Base-by-base conservation (phyloP, 2,888 invertebrate species). In the Imbricaverruca yamaguchii region DNA sequence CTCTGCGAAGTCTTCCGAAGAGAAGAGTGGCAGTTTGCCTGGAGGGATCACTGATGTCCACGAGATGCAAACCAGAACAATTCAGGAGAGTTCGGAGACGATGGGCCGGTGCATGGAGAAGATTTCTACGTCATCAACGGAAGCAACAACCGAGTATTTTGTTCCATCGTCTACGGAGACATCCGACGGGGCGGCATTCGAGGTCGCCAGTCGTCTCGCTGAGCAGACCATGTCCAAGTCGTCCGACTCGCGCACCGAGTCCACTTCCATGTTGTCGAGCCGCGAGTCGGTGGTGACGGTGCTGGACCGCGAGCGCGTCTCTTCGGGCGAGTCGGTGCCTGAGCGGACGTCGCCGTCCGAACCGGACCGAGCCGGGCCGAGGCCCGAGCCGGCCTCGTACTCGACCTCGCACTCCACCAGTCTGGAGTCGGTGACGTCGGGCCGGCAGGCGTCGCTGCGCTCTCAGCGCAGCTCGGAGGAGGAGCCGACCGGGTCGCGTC, bases 181-280 rank as follows among this genome's bases (percentile, higher is more conserved):
- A 39, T 39, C 39, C 4, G 39, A 39, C 39, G 39, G 2, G 39
- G 39, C 39, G 39, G 4, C 39, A 39, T 39, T 39, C 39, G 39
- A 39, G 4, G 39, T 39, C 39, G 39, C 39, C 39, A 39, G 39
- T 39, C 39, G 39, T 39, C 39, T 59, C 0, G 18, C 69, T n/a
- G 69, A 53, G 39, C 69, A 53, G 18, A 69, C 18, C 69, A 53
- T 69, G 69, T 69, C 69, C 7, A 21, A 23, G 0, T 74, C 74
- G 8, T 74, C 74, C 18, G 74, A 74, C 55, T 74, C 74, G 21
- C 74, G 74, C 74, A 55, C 74, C 74, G 74, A 74, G 55, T 74
- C 74, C 10, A 15, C 59, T 59, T 74, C 74, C 6, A 11, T 74
- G 55, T 12, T 39, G 13, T 55, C 55, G 23, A 53, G 74, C 11